Base-by-base conservation (phyloP, 2,888 invertebrate genomes). In the Plebejus anna region DNA sequence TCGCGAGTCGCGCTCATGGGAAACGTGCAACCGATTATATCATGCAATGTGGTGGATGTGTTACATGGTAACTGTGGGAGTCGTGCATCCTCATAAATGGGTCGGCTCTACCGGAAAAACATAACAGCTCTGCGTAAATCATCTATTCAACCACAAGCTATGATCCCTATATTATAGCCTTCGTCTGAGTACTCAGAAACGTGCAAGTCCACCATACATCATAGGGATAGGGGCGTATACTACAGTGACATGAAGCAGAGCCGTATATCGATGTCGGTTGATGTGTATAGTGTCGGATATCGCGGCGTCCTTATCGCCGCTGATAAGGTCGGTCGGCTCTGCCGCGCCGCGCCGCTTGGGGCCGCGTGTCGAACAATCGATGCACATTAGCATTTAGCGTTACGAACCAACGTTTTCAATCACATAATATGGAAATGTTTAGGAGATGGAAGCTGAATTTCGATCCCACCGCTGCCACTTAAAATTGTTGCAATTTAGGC, bases 351-450 rank as follows among this genome's bases (percentile, higher is more conserved):
- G 66, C 66, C 66, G 66, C 66, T 66, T 66, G 32, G 66, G 32
- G 13, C 66, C 32, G 66, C 4, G 32, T 66, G 11, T 36, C 66
- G 32, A 5, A 66, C 32, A 66, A 66, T 36, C 66, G 16, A 66
- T 36, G 66, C 16, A 32, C 55, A 75, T 55, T 55, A 55, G 55
- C 55, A 57, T 75, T 75, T 57, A 9, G 73, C 16, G 32, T 16
- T 6, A 75, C 7, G 6, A 32, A 55, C 36, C n/a, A 3, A 55
- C 38, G 55, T 51, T 55, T 75, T 57, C 16, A 22, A n/a, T n/a
- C 36, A 57, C 13, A 51, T 51, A 77, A 38, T 16, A 28, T 36
- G n/a, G n/a, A n/a, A n/a, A 72, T 73, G 36, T 61, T 47, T 59
- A 0, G 32, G 47, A 42, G 16, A 1, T 36, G 7, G 36, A 42